Conservation (phyloP, 2,888 invertebrate genomes). For the Parthenolecanium corni region DNA sequence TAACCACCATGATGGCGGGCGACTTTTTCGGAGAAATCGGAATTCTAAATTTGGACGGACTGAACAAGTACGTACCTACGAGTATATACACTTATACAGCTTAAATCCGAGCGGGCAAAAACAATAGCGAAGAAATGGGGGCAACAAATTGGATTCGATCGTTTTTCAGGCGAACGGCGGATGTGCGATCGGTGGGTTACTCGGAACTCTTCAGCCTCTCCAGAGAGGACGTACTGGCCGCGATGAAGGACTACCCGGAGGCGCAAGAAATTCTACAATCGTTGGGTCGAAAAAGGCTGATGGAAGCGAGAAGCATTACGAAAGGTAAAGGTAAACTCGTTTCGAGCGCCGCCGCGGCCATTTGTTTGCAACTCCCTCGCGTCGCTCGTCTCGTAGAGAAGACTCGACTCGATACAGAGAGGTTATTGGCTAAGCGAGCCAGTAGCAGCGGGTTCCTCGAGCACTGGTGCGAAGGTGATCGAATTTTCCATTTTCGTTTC, state of each 20-base stretch:
- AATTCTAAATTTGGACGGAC: slow-evolving; percentile 85
- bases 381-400: too few species aligned
- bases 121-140: too few species aligned
- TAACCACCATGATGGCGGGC: slow-evolving; percentile 93
- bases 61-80: slow-evolving; percentile 63
- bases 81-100: not conserved
- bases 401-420: too few species aligned
- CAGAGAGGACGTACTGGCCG: slow-evolving; percentile 82
- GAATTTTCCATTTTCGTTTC: too few species aligned
- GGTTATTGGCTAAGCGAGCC: too few species aligned
- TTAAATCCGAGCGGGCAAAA: too few species aligned
- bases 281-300: slow-evolving; percentile 69
- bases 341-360: too few species aligned
- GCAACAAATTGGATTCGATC: too few species aligned
- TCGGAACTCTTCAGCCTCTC: slow-evolving; percentile 89
- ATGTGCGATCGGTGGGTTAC: slow-evolving; percentile 90
- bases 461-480: too few species aligned
- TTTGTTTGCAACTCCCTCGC: too few species aligned
- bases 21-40: slow-evolving; percentile 98
- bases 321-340: slow-evolving; percentile 30
- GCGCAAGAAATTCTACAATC: slow-evolving; percentile 89
- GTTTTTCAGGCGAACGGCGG: slow-evolving; percentile 70
- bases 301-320: slow-evolving; percentile 56
- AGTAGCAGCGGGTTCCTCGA: too few species aligned
- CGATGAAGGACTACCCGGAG: slow-evolving; percentile 95